A percentile compares a stretch with the other conserved stretches of the same genome.
phyloP scores from a whole-genome alignment of 2,113 vertebrate genomes.

The Anthoscopus minutus region DNA sequence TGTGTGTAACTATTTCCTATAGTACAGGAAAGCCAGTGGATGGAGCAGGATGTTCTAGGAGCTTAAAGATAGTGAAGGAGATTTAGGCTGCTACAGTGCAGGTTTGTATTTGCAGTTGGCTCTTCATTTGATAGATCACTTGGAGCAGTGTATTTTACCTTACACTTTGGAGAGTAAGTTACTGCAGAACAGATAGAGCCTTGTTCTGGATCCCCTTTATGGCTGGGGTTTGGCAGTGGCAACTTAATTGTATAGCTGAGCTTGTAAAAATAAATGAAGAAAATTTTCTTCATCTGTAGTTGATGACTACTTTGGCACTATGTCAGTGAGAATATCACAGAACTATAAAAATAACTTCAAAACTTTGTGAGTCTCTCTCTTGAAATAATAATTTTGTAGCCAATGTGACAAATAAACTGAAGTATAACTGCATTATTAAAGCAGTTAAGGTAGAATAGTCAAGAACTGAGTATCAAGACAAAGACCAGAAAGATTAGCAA shows the following conservation, averaged over 20 bases:
- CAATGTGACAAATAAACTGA: not conserved
- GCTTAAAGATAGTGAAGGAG: not conserved
- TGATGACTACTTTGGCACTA: not conserved
- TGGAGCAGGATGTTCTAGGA: not conserved
- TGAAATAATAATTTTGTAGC: not conserved
- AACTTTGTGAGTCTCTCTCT: not conserved
- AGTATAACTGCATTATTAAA: not conserved
- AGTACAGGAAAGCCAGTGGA: not conserved
- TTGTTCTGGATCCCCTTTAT: not conserved
- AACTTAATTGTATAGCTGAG: not conserved
- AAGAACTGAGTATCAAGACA: not conserved
- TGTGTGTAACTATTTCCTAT: not conserved
- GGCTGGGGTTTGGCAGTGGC: rapidly evolving
- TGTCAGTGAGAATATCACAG: rapidly evolving
- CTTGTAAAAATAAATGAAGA: not conserved
- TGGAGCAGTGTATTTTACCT: not conserved
- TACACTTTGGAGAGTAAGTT: not conserved
- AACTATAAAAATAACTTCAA: not conserved
- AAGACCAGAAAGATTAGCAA: not conserved
- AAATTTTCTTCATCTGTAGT: not conserved
- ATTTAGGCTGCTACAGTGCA: not conserved
- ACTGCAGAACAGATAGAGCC: not conserved
- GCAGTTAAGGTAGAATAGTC: not conserved
- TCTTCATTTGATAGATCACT: not conserved
- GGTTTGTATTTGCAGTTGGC: not conserved